A percentile compares a stretch with the other conserved stretches of the same genome.
These are phyloP conservation scores for Allacma fusca DNA, from an alignment of 2,888 invertebrate species.

Conservation along the genomic window DNA sequence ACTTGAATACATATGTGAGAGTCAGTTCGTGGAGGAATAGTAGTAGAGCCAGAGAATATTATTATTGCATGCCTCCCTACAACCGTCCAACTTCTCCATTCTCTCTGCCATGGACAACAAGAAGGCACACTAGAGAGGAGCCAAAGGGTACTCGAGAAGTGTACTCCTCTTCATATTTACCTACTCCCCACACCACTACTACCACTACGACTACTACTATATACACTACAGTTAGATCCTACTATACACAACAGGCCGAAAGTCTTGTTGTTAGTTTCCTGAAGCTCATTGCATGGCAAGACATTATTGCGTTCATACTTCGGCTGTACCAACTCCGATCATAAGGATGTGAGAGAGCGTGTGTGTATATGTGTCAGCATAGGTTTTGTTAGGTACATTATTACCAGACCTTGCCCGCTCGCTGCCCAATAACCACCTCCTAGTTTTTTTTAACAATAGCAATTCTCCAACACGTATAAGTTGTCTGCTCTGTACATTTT, in stretches of 20 bases:
- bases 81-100: not conserved
- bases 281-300: constrained; percentile 32
- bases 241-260: not conserved
- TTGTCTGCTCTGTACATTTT: no score
- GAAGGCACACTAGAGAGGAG: constrained; percentile 11
- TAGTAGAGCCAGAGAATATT: not conserved
- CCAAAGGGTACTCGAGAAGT: constrained; percentile 35
- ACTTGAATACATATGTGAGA: constrained; percentile 33
- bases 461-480: no score
- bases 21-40: not conserved
- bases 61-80: not conserved
- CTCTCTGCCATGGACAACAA: constrained; percentile 4
- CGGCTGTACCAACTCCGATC: not conserved
- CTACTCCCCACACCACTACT: constrained; percentile 15
- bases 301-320: constrained; percentile 1
- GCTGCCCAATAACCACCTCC: constrained; percentile 19
- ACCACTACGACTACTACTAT: no score
- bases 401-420: not conserved
- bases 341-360: not conserved
- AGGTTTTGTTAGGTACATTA: constrained; percentile 5
- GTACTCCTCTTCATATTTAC: constrained; percentile 14
- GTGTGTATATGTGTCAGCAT: not conserved
- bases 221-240: not conserved
- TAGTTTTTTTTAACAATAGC: constrained; percentile 6
- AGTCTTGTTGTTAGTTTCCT: constrained; percentile 19